These are phyloP conservation scores for Pangasius mekongensis DNA, from an alignment of 2,797 vertebrate genomes.

Conservation along the genomic window DNA sequence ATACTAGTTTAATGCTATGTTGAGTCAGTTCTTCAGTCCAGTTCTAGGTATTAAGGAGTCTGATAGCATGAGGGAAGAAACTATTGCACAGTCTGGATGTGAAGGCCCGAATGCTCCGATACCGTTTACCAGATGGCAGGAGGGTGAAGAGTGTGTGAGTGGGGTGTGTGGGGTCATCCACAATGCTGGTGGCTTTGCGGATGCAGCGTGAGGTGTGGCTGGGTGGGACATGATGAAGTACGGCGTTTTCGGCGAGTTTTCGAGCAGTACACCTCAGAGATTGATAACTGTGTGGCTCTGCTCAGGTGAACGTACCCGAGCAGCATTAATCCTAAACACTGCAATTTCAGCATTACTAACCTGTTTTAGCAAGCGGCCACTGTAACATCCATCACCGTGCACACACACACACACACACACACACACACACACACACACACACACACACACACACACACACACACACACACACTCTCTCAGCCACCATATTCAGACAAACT, in stretches of 20 bases:
- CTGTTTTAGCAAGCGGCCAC: slow-evolving; percentile 2
- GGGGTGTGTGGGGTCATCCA: too few species aligned
- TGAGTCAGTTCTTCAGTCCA: too few species aligned
- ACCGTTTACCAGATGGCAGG: too few species aligned
- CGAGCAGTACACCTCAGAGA: slow-evolving; percentile 25
- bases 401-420: too few species aligned
- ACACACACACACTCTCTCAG: background rate
- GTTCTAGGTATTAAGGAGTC: too few species aligned
- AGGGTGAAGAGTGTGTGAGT: too few species aligned
- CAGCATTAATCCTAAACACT: slow-evolving; percentile 36
- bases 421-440: background rate
- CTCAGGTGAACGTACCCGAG: slow-evolving; percentile 32
- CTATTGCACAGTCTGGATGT: too few species aligned
- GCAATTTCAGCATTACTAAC: slow-evolving; percentile 16
- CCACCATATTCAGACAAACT: background rate
- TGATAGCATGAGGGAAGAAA: too few species aligned
- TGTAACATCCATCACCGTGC: background rate
- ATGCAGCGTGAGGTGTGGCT: too few species aligned
- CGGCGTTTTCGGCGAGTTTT: slow-evolving; percentile 20
- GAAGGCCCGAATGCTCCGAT: too few species aligned
- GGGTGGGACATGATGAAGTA: slow-evolving; percentile 24
- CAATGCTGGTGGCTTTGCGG: too few species aligned
- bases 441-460: background rate
- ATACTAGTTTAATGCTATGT: background rate
- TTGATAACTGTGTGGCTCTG: slow-evolving; percentile 36